A percentile compares a stretch with the other conserved stretches of the same genome.
Evolutionary conservation across 2,888 invertebrate species (phyloP).

Genomic region (Lithophane socia): DNA sequence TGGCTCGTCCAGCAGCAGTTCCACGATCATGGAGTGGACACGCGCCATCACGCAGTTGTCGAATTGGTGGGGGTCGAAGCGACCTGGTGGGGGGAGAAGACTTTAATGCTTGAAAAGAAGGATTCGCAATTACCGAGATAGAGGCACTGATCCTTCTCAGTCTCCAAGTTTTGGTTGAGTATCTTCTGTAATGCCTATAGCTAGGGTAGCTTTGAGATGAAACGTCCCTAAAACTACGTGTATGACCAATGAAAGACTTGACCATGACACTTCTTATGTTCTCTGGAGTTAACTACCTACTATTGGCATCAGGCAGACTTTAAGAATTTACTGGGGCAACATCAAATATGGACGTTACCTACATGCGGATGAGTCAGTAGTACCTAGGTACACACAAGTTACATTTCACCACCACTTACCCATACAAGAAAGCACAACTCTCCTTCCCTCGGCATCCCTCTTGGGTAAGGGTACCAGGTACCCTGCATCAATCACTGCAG

Average conservation of each 20-base stretch:
- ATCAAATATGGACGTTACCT: not conserved
- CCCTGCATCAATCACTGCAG: constrained; percentile 95
- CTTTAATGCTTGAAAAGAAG: not conserved
- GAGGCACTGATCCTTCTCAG: not conserved
- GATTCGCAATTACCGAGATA: not conserved
- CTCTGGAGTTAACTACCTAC: not conserved
- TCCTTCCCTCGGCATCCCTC: constrained; percentile 93
- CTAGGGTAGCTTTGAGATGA: not conserved
- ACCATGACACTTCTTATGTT: not conserved
- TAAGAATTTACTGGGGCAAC: not conserved
- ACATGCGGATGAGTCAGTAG: not conserved
- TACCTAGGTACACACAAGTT: not conserved
- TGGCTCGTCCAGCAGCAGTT: constrained; percentile 96
- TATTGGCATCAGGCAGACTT: not conserved
- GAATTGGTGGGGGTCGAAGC: constrained; percentile 94
- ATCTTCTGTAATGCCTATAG: not conserved
- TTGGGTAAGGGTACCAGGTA: constrained; percentile 94
- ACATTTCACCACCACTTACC: constrained; percentile 90
- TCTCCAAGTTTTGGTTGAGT: not conserved
- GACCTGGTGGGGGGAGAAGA: constrained; percentile 82
- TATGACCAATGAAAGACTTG: not conserved
- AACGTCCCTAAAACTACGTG: not conserved
- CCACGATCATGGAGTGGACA: constrained; percentile 96
- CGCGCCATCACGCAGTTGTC: constrained; percentile 96
- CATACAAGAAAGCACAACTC: constrained; percentile 95